Conservation (phyloP, 2,797 vertebrate genomes). For the Heterohyrax brucei region DNA sequence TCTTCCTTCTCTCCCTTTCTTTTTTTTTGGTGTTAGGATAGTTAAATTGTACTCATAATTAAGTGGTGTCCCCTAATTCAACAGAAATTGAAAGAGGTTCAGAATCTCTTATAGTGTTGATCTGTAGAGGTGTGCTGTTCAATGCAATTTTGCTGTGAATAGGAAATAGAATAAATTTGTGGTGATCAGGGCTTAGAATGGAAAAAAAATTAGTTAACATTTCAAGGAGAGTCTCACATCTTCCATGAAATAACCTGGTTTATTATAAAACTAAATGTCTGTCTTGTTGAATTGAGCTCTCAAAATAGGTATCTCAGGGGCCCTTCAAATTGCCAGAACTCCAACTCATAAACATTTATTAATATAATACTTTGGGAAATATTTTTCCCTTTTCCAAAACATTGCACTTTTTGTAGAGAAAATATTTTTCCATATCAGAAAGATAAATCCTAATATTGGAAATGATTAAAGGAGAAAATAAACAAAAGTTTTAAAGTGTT, state of each 20-base stretch:
- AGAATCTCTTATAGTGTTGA: slow-evolving; percentile 72
- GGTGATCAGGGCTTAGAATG: slow-evolving; percentile 83
- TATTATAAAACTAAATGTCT: slow-evolving; percentile 85
- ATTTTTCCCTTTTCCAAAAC: slow-evolving; percentile 84
- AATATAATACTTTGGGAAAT: slow-evolving; percentile 88
- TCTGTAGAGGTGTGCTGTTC: slow-evolving; percentile 84
- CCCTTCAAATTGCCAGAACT: slow-evolving; percentile 85
- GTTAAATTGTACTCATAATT: slow-evolving; percentile 88
- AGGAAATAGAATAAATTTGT: slow-evolving; percentile 88
- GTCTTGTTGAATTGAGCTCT: slow-evolving; percentile 81
- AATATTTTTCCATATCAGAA: slow-evolving; percentile 87
- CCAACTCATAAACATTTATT: slow-evolving; percentile 89
- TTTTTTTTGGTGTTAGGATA: slow-evolving; percentile 65
- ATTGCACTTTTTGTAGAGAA: slow-evolving; percentile 85
- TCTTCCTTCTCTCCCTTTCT: too few species aligned
- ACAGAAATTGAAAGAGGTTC: slow-evolving; percentile 79
- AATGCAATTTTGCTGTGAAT: slow-evolving; percentile 83
- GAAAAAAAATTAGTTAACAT: slow-evolving; percentile 88
- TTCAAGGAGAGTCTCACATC: slow-evolving; percentile 86
- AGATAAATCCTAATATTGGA: slow-evolving; percentile 89
- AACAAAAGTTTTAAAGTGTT: slow-evolving; percentile 87
- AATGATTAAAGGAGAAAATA: slow-evolving; percentile 87
- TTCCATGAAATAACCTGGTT: slow-evolving; percentile 81
- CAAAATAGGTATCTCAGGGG: slow-evolving; percentile 85
- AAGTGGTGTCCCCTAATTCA: slow-evolving; percentile 87